Conservation (phyloP, 2,113 vertebrate species). For the Piaya cayana region DNA sequence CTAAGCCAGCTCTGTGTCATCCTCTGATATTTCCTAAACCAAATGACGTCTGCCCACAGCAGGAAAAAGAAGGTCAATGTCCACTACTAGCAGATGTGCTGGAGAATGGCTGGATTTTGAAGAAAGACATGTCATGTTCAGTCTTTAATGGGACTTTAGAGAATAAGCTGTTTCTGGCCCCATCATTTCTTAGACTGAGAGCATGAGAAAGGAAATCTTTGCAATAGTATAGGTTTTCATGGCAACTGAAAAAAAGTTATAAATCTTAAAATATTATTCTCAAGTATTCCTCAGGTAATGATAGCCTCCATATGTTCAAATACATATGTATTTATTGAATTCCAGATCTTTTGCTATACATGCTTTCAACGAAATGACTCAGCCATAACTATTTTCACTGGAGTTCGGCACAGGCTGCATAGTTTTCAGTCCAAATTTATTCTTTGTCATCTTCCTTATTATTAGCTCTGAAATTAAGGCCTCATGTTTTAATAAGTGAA, state of each 20-base stretch:
- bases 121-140: not conserved
- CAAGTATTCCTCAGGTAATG: not conserved
- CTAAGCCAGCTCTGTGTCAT: not conserved
- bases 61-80: not conserved
- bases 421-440: constrained; percentile 15
- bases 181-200: not conserved
- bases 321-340: not conserved
- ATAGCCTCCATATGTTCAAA: not conserved
- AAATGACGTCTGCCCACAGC: not conserved
- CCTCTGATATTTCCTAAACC: not conserved
- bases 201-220: not conserved
- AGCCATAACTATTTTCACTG: constrained; percentile 24
- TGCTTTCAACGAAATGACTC: constrained; percentile 11
- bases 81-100: not conserved
- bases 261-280: not conserved
- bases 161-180: not conserved
- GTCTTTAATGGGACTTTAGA: not conserved
- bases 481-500: constrained; percentile 52
- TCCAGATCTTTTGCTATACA: not conserved
- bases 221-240: not conserved
- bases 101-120: not conserved
- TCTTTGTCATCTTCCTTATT: constrained; percentile 39
- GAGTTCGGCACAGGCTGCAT: not conserved
- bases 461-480: constrained; percentile 42
- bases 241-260: not conserved